Conservation (phyloP, 2,113 vertebrate genomes). For the Coregonus clupeaformis region DNA sequence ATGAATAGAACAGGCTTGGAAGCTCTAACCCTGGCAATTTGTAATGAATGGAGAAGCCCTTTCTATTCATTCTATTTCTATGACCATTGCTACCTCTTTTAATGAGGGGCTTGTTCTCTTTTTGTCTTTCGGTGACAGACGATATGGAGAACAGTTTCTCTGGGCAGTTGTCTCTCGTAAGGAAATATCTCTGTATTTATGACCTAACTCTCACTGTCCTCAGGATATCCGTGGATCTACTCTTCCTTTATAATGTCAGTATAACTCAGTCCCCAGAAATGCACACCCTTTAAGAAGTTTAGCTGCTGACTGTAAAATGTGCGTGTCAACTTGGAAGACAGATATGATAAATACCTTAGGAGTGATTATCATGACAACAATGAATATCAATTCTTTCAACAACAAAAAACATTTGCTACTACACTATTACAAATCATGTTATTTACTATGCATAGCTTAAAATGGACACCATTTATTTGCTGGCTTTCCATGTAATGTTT, state of each 20-base stretch:
- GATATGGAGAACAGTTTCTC: background rate
- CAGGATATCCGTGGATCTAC: background rate
- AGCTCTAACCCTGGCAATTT: too few species aligned
- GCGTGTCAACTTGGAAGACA: background rate
- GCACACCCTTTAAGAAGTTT: too few species aligned
- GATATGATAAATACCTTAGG: background rate
- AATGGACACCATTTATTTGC: background rate
- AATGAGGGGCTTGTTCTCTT: background rate
- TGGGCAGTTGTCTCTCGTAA: slow-evolving; percentile 4
- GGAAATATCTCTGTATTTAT: slow-evolving; percentile 2
- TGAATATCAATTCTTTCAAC: background rate
- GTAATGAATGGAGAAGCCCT: too few species aligned
- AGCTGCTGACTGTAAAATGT: too few species aligned
- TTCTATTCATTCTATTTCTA: too few species aligned
- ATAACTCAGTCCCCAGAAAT: background rate
- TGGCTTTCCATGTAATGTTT: background rate
- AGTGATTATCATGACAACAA: background rate
- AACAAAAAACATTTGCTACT: background rate
- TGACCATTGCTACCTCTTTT: background rate
- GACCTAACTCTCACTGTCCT: background rate
- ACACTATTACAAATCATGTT: background rate
- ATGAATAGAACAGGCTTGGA: too few species aligned
- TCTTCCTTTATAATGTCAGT: slow-evolving; percentile 1
- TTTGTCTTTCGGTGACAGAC: background rate
- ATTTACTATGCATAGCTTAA: background rate